A percentile compares a stretch with the other conserved stretches of the same genome.
phyloP scores from a whole-genome alignment of 2,797 vertebrate genomes.

The Micrastur ruficollis region DNA sequence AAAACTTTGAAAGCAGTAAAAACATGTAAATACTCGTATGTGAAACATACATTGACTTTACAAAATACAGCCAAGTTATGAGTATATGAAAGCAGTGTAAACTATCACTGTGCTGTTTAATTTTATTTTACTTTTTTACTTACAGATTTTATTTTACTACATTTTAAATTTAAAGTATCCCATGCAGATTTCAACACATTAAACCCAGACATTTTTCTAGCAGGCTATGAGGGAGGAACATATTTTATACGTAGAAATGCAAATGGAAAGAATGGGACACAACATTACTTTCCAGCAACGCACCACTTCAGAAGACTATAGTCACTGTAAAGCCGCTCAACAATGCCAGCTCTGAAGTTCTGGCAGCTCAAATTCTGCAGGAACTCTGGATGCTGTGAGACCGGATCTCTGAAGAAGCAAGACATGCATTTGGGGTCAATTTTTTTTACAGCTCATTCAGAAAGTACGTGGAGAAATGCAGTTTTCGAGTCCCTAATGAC shows the following conservation, averaged over 20 bases:
- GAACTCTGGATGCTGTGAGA: background rate
- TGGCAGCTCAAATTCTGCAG: background rate
- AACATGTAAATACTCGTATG: background rate
- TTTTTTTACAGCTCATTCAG: background rate
- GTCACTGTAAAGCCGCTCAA: background rate
- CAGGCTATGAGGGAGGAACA: background rate
- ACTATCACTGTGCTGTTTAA: background rate
- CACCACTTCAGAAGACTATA: background rate
- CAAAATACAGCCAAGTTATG: background rate
- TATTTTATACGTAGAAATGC: background rate
- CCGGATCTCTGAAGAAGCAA: background rate
- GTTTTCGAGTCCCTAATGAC: background rate
- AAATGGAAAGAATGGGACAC: background rate
- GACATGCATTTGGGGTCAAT: background rate
- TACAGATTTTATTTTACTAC: background rate
- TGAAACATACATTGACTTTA: background rate
- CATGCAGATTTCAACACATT: background rate
- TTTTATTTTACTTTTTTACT: background rate
- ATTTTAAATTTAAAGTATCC: background rate
- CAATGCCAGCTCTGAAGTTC: background rate
- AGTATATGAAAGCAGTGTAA: background rate
- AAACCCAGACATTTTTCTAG: background rate
- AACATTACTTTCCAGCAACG: fast-evolving
- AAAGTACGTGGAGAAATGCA: fast-evolving
- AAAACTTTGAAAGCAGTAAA: background rate